Evolutionary conservation across 2,888 invertebrate genomes (phyloP).

Genomic region (Gordius sp.): DNA sequence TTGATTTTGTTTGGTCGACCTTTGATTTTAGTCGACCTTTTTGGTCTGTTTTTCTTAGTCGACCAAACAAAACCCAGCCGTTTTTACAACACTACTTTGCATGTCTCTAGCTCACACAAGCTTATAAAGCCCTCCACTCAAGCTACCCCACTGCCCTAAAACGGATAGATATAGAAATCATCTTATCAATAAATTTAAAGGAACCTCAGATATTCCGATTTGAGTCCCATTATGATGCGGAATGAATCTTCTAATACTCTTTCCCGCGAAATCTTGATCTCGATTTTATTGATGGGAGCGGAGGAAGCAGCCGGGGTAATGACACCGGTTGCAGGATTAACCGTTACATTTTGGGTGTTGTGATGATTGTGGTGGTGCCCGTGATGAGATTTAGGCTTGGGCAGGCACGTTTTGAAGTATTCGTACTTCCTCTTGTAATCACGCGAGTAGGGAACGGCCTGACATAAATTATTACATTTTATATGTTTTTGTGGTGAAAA

Average conservation of each 20-base stretch:
- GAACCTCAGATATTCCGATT: slow-evolving; percentile 8
- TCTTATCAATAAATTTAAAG: too few relatives aligned
- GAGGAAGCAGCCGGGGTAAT: not conserved
- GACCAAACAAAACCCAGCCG: too few relatives aligned
- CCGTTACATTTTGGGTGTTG: too few relatives aligned
- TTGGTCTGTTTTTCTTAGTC: too few relatives aligned
- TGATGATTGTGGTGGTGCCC: too few relatives aligned
- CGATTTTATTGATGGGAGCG: slow-evolving; percentile 59
- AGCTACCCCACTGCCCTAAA: too few relatives aligned
- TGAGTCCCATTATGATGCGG: slow-evolving; percentile 62
- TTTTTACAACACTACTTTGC: too few relatives aligned
- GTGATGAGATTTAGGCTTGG: slow-evolving; percentile 43
- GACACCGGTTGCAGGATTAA: not conserved
- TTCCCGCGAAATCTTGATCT: slow-evolving; percentile 60
- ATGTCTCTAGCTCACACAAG: too few relatives aligned
- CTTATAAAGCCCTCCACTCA: too few relatives aligned
- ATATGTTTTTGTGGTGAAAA: not conserved
- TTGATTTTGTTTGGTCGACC: too few relatives aligned
- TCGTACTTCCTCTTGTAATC: slow-evolving; percentile 97
- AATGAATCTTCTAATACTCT: slow-evolving; percentile 89
- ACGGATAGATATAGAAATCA: too few relatives aligned
- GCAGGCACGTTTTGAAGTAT: slow-evolving; percentile 76
- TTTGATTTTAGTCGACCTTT: too few relatives aligned
- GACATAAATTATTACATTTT: slow-evolving; percentile 24
- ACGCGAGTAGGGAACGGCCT: slow-evolving; percentile 84